These are phyloP conservation scores for Cebus imitator DNA, from an alignment of 2,113 vertebrate genomes.

Conservation along the genomic window DNA sequence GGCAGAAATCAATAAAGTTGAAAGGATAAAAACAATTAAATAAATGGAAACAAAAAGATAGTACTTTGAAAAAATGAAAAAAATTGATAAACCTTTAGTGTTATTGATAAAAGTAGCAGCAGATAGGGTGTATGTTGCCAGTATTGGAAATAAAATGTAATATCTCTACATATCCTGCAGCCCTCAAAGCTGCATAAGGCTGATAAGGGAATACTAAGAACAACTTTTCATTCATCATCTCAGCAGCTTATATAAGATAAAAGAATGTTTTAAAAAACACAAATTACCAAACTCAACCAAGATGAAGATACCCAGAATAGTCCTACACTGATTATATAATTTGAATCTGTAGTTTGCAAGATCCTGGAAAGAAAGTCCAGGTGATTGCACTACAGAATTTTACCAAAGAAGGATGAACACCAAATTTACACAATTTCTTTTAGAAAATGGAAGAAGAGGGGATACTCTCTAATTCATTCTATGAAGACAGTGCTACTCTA, in stretches of 20 bases:
- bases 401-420: not conserved
- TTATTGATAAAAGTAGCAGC: not conserved
- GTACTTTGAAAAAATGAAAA: not conserved
- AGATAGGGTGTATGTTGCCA: not conserved
- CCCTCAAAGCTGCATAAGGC: not conserved
- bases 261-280: not conserved
- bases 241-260: not conserved
- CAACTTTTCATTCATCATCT: not conserved
- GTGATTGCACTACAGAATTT: not conserved
- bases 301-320: not conserved
- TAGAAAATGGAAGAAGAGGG: not conserved
- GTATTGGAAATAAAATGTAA: not conserved
- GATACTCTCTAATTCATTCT: not conserved
- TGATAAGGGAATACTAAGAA: not conserved
- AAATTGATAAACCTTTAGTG: not conserved
- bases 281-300: not conserved
- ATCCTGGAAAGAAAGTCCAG: not conserved
- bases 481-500: not conserved
- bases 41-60: not conserved
- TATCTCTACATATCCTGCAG: not conserved
- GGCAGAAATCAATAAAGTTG: not conserved
- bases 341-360: not conserved
- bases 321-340: not conserved
- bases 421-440: not conserved
- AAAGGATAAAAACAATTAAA: not conserved